A percentile compares a stretch with the other conserved stretches of the same genome.
Conservation (phyloP, 2,888 invertebrate genomes). For the Leistus spinibarbis region DNA sequence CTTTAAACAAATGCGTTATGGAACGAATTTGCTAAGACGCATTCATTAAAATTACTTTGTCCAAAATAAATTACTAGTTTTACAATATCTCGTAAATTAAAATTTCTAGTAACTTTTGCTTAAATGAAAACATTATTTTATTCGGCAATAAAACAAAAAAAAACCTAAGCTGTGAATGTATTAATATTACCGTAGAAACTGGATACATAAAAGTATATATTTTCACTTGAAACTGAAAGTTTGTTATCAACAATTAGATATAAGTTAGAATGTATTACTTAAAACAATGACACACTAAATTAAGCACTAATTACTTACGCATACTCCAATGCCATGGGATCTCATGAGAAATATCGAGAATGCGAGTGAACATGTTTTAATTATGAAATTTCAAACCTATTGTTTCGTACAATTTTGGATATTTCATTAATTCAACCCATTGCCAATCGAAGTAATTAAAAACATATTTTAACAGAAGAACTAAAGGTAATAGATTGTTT, state of each 20-base stretch:
- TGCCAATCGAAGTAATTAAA: neutral
- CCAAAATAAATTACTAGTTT: too few relatives aligned
- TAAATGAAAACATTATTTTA: too few relatives aligned
- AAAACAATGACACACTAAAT: slow-evolving; percentile 19
- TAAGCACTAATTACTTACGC: slow-evolving; percentile 25
- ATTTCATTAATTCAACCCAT: neutral
- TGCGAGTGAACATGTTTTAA: neutral
- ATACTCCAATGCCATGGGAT: slow-evolving; percentile 19
- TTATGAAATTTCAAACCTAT: neutral
- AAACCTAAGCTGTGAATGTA: too few relatives aligned
- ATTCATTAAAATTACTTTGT: neutral
- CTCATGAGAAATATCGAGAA: slow-evolving; percentile 11
- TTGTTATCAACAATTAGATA: neutral
- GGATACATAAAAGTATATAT: neutral
- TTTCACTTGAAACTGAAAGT: neutral
- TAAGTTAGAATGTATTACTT: neutral
- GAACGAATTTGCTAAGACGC: neutral
- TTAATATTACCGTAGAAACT: too few relatives aligned
- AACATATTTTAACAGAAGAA: too few relatives aligned
- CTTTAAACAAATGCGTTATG: neutral
- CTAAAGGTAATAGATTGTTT: too few relatives aligned
- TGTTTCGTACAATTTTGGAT: neutral
- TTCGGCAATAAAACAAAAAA: too few relatives aligned
- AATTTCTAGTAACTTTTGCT: too few relatives aligned
- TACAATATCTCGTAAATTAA: too few relatives aligned